These are phyloP conservation scores for Lineus longissimus DNA, from an alignment of 1,140 invertebrate genomes.

Conservation along the genomic window DNA sequence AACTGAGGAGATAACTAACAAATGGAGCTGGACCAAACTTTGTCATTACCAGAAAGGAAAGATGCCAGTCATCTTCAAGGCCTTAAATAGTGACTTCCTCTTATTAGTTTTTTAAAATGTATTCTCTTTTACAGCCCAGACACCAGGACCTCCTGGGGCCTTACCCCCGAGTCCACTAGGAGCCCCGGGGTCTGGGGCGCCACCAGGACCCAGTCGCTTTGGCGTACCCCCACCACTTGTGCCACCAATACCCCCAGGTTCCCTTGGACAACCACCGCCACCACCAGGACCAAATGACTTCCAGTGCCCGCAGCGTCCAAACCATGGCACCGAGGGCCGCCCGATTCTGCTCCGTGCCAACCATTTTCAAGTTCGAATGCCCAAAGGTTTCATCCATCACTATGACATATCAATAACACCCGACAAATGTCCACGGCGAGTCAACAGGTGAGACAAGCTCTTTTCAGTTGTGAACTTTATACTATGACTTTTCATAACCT, in stretches of 20 bases:
- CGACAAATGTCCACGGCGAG: conserved; percentile 98
- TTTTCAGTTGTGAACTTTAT: no score
- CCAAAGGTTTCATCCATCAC: conserved; percentile 91
- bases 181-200: not conserved
- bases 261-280: not conserved
- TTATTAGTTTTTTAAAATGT: no score
- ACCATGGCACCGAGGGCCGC: conserved; percentile 92
- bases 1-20: no score
- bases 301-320: conserved; percentile 58
- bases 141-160: not conserved
- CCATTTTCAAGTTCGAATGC: conserved; percentile 99
- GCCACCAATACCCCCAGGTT: not conserved
- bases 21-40: no score
- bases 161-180: not conserved
- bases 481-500: no score
- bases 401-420: conserved; percentile 99
- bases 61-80: no score
- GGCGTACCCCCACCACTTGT: not conserved
- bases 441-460: conserved; percentile 68
- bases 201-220: not conserved
- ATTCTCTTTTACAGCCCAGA: not conserved
- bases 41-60: no score
- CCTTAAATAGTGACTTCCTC: no score
- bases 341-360: conserved; percentile 94
- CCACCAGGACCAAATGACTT: conserved; percentile 31